phyloP scores from a whole-genome alignment of 2,888 invertebrate species.

The Drosophila crucigera region DNA sequence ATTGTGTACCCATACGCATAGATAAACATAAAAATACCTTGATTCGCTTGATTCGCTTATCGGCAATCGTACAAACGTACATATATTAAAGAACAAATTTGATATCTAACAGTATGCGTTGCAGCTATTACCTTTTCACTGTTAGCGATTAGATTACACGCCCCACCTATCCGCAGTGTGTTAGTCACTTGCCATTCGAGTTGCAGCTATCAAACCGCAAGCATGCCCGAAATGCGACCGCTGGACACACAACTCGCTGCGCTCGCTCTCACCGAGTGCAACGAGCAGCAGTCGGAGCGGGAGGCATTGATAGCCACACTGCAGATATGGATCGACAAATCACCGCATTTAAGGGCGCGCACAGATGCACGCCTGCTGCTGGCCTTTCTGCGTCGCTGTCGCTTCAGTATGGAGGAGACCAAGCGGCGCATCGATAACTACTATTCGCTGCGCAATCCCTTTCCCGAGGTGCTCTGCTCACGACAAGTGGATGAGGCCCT shows the following conservation, averaged over 20 bases:
- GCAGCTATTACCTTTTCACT: conserved; percentile 18
- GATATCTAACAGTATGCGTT: conserved; percentile 29
- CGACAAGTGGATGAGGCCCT: conserved; percentile 66
- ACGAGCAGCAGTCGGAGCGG: conserved; percentile 62
- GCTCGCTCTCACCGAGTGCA: conserved; percentile 70
- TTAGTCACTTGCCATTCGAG: conserved; percentile 40
- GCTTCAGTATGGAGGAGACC: conserved; percentile 73
- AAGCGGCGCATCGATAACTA: conserved; percentile 75
- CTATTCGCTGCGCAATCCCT: conserved; percentile 69
- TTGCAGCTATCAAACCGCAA: conserved; percentile 32
- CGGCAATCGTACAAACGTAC: conserved; percentile 1
- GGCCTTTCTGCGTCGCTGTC: conserved; percentile 75
- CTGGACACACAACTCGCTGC: conserved; percentile 53
- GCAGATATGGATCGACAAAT: conserved; percentile 71
- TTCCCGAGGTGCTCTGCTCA: conserved; percentile 73
- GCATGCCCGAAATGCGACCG: conserved; percentile 59
- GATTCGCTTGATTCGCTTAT: conserved; percentile 61
- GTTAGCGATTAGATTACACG: conserved; percentile 43
- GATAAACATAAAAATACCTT: conserved; percentile 49
- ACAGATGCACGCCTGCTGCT: conserved; percentile 63
- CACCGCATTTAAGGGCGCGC: conserved; percentile 69
- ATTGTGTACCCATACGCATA: conserved; percentile 6
- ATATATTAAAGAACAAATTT: not conserved
- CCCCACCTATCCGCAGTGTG: not conserved
- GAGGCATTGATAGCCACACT: conserved; percentile 48